Conservation (phyloP, 1,140 invertebrate genomes). For the Drosophila suzukii region DNA sequence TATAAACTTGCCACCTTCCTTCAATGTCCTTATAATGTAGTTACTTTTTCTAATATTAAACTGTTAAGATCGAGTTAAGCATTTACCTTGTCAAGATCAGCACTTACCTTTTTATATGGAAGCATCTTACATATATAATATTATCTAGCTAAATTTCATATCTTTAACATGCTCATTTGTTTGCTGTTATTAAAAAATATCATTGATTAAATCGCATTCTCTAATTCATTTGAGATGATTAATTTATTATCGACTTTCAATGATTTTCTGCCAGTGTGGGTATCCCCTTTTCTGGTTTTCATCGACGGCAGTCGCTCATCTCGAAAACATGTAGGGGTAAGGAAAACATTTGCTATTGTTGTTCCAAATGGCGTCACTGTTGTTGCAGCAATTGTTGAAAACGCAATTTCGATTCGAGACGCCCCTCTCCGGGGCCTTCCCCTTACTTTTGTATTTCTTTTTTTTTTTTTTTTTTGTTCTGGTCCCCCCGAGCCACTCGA, state of each 20-base stretch:
- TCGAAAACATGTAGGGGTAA: slow-evolving; percentile 37
- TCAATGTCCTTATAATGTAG: too few species aligned
- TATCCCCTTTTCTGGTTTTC: slow-evolving; percentile 7
- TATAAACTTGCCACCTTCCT: too few species aligned
- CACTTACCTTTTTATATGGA: too few species aligned
- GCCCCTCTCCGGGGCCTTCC: slow-evolving; percentile 10
- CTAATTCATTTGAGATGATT: too few species aligned
- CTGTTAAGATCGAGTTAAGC: too few species aligned
- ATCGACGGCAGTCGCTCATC: slow-evolving; percentile 21
- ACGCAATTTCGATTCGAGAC: slow-evolving; percentile 67
- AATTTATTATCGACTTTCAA: background rate
- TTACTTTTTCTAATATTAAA: too few species aligned
- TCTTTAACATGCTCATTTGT: too few species aligned
- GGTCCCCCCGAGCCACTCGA: slow-evolving; percentile 29
- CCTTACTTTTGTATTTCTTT: background rate
- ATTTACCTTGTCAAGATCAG: too few species aligned
- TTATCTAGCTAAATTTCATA: too few species aligned
- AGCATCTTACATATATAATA: too few species aligned
- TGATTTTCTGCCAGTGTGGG: slow-evolving; percentile 4
- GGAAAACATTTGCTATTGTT: slow-evolving; percentile 48
- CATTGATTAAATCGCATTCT: too few species aligned
- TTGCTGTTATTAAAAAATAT: too few species aligned
- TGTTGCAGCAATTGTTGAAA: slow-evolving; percentile 71
- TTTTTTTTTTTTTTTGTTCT: slow-evolving; percentile 3
- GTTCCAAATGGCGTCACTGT: slow-evolving; percentile 64